Evolutionary conservation across 1,140 invertebrate genomes (phyloP).

Genomic region (Drosophila azteca): DNA sequence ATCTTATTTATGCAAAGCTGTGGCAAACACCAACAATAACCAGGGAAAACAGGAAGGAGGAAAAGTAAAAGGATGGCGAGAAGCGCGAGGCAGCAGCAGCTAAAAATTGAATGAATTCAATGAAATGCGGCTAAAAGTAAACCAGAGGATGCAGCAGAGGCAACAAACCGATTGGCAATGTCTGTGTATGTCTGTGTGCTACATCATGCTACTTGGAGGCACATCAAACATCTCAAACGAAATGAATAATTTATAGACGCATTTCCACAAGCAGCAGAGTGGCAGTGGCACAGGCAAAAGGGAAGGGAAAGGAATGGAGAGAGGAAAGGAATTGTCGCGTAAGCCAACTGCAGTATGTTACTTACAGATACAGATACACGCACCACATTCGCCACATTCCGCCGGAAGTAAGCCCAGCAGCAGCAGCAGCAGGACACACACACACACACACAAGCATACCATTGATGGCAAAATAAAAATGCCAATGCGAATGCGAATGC

Average conservation of each 20-base stretch:
- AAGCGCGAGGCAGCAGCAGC: constrained; percentile 1
- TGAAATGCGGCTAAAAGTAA: constrained; percentile 60
- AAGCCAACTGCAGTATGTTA: constrained; percentile 52
- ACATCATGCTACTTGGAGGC: constrained; percentile 55
- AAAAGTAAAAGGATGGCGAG: not conserved
- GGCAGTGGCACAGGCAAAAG: no score
- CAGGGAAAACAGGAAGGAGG: constrained; percentile 15
- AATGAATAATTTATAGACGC: constrained; percentile 81
- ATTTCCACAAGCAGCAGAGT: constrained; percentile 13
- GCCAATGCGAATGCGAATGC: constrained; percentile 29
- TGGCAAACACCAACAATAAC: constrained; percentile 63
- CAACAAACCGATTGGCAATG: constrained; percentile 54
- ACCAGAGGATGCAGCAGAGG: constrained; percentile 27
- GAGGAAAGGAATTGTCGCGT: constrained; percentile 21
- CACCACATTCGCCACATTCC: constrained; percentile 8
- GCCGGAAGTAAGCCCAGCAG: not conserved
- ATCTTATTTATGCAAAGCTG: constrained; percentile 82
- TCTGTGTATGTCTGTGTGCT: constrained; percentile 10
- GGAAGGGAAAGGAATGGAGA: not conserved
- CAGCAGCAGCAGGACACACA: not conserved
- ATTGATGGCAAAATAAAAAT: constrained; percentile 50
- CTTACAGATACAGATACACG: constrained; percentile 5
- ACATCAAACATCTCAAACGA: constrained; percentile 81
- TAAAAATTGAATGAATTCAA: constrained; percentile 49
- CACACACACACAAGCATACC: constrained; percentile 15